phyloP scores from a whole-genome alignment of 2,888 invertebrate species.

The Netelia inedita region DNA sequence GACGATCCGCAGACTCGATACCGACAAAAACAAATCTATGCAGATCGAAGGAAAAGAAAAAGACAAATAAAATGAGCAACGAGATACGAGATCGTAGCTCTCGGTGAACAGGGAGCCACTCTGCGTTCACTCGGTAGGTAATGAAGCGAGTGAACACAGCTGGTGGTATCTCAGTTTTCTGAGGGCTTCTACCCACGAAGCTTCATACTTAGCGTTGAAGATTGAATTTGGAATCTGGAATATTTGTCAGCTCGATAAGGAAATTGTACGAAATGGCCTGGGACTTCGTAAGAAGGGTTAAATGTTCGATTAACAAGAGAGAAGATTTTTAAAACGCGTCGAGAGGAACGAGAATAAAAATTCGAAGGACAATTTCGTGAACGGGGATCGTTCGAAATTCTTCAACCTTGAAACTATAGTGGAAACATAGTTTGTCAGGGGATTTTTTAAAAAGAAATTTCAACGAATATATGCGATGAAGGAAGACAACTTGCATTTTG shows the following conservation, averaged over 20 bases:
- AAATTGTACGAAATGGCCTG: neutral
- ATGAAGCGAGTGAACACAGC: conserved; percentile 97
- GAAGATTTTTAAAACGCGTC: neutral
- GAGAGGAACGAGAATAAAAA: too few relatives aligned
- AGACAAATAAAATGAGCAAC: neutral
- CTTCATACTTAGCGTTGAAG: neutral
- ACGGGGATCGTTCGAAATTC: too few relatives aligned
- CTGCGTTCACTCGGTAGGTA: conserved; percentile 96
- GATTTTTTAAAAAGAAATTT: too few relatives aligned
- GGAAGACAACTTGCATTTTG: too few relatives aligned
- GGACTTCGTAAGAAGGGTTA: neutral
- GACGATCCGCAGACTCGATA: too few relatives aligned
- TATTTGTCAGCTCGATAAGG: neutral
- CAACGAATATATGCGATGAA: too few relatives aligned
- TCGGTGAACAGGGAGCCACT: conserved; percentile 97
- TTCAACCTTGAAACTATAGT: too few relatives aligned
- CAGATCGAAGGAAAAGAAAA: neutral
- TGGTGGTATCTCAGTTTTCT: conserved; percentile 98
- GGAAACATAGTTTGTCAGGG: too few relatives aligned
- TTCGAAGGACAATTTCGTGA: too few relatives aligned
- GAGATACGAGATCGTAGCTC: conserved; percentile 79
- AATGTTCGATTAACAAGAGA: neutral
- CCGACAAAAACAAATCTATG: too few relatives aligned
- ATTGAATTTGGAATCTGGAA: neutral
- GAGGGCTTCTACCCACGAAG: conserved; percentile 77